phyloP scores from a whole-genome alignment of 2,888 invertebrate genomes.

The Formica aserva region DNA sequence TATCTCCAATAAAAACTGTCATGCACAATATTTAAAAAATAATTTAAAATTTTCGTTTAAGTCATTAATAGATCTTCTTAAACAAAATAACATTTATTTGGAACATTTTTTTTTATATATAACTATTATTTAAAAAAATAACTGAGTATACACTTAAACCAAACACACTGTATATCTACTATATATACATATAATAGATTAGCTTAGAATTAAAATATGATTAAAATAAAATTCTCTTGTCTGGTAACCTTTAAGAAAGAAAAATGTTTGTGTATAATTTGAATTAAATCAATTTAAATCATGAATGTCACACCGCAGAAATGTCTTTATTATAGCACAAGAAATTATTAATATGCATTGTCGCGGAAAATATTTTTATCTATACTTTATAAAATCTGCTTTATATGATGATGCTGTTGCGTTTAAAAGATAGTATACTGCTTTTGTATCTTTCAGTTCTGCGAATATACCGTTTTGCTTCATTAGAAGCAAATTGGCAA shows the following conservation, averaged over 20 bases:
- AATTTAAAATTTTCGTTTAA: no score
- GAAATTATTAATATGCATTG: not conserved
- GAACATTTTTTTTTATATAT: no score
- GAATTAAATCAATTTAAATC: not conserved
- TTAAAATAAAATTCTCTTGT: constrained; percentile 7
- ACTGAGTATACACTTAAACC: no score
- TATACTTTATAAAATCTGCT: not conserved
- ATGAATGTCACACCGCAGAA: not conserved
- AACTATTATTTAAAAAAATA: no score
- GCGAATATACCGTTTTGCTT: not conserved
- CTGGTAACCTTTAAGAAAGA: not conserved
- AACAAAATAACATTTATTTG: no score
- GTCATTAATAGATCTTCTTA: no score
- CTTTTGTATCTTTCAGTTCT: not conserved
- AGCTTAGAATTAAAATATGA: not conserved
- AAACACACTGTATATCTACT: not conserved
- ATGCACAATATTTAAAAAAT: no score
- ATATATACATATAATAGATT: not conserved
- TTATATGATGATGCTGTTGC: not conserved
- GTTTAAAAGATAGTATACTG: not conserved
- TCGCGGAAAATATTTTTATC: not conserved
- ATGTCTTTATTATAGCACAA: not conserved
- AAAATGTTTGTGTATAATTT: not conserved
- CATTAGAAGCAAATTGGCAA: not conserved
- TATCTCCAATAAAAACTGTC: no score